Evolutionary conservation across 1,140 invertebrate species (phyloP).

Genomic region (Achroia grisella): DNA sequence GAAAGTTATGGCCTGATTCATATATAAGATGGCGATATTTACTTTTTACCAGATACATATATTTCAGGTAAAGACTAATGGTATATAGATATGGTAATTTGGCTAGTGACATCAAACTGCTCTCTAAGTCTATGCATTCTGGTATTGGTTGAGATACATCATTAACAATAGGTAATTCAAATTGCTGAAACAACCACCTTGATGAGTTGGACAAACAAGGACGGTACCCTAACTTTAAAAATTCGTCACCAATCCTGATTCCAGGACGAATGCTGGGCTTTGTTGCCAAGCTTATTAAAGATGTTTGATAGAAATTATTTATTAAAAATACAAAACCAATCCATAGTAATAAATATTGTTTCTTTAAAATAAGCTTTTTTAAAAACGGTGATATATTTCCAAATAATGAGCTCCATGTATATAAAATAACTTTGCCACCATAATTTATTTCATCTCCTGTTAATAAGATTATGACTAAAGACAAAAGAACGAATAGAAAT

Average conservation of each 20-base stretch:
- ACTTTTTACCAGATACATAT: background rate
- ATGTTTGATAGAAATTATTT: constrained; percentile 4
- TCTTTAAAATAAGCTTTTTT: background rate
- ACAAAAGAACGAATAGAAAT: background rate
- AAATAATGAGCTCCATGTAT: background rate
- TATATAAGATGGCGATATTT: too few species aligned
- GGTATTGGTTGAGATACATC: background rate
- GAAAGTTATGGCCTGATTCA: background rate
- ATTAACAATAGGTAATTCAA: background rate
- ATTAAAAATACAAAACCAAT: constrained; percentile 14
- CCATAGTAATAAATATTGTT: constrained; percentile 7
- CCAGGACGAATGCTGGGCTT: background rate
- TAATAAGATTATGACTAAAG: too few species aligned
- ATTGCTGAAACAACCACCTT: background rate
- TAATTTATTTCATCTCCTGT: background rate
- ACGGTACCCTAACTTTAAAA: background rate
- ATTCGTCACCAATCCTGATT: background rate
- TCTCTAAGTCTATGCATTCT: background rate
- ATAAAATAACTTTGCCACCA: background rate
- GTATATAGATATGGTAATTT: background rate
- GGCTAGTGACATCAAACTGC: background rate
- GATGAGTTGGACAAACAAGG: background rate
- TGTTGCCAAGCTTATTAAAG: background rate
- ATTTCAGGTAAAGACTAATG: background rate
- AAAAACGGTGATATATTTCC: background rate